These are phyloP conservation scores for Tragelaphus strepsiceros DNA, from an alignment of 2,113 vertebrate species.

Conservation along the genomic window DNA sequence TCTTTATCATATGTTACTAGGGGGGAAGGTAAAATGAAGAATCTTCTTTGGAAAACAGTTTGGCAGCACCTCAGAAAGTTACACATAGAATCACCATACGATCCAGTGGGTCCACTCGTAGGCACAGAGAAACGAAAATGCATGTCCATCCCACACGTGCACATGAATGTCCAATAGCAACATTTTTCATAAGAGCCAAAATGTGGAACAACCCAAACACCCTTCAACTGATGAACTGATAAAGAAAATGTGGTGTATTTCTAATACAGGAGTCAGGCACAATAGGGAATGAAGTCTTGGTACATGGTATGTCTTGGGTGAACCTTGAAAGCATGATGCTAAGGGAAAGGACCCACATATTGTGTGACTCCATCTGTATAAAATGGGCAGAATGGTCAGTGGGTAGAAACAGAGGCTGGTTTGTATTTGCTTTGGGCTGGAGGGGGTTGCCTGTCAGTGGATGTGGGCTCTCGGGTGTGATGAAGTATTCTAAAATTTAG, in stretches of 20 bases:
- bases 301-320: accelerated
- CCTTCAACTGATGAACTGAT: background rate
- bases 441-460: background rate
- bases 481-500: background rate
- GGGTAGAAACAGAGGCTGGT: background rate
- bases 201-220: background rate
- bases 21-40: background rate
- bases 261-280: background rate
- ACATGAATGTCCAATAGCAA: accelerated
- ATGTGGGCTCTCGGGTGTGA: background rate
- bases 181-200: background rate
- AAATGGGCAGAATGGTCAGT: no score
- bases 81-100: accelerated
- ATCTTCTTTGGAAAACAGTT: background rate
- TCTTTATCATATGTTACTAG: background rate
- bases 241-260: accelerated
- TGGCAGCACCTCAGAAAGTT: background rate
- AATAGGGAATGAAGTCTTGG: background rate
- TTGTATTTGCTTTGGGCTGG: background rate
- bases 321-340: background rate
- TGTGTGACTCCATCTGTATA: accelerated
- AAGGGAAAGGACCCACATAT: no score
- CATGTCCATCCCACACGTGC: accelerated
- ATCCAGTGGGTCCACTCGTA: background rate
- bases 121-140: background rate